These are phyloP conservation scores for Phoxinus dragarum DNA, from an alignment of 2,797 vertebrate species.

Conservation along the genomic window DNA sequence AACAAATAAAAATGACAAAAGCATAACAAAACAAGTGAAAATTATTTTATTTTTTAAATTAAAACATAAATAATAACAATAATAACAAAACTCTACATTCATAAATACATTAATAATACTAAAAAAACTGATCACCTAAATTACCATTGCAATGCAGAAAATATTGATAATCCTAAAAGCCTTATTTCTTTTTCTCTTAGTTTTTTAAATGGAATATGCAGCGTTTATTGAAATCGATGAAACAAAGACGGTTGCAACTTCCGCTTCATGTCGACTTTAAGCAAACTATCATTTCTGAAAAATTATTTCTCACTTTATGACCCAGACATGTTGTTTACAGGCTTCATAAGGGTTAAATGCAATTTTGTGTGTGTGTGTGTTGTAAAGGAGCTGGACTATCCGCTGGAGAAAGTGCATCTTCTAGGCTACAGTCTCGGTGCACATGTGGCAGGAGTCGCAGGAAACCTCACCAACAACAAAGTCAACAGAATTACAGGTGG, in stretches of 20 bases:
- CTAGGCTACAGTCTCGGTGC: constrained; percentile 89
- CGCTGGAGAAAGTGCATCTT: constrained; percentile 82
- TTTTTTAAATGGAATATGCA: too few species aligned
- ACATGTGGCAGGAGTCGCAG: constrained; percentile 86
- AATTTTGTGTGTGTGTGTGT: constrained; percentile 52
- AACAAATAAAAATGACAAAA: too few species aligned
- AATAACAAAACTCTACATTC: too few species aligned
- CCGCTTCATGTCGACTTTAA: background rate
- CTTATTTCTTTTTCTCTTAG: too few species aligned
- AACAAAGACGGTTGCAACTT: too few species aligned
- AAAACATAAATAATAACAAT: too few species aligned
- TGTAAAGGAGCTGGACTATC: constrained; percentile 76
- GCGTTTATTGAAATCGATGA: background rate
- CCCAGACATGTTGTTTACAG: background rate
- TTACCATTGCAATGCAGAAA: too few species aligned
- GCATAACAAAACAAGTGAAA: too few species aligned
- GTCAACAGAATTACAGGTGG: constrained; percentile 88
- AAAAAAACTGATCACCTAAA: too few species aligned
- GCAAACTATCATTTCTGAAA: background rate
- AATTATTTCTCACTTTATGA: background rate
- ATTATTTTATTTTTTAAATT: too few species aligned
- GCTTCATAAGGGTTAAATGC: background rate
- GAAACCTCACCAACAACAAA: constrained; percentile 84
- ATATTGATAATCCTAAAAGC: too few species aligned
- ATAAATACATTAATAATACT: too few species aligned